Evolutionary conservation across 2,888 invertebrate species (phyloP).

Genomic region (Epistrophella euchroma): DNA sequence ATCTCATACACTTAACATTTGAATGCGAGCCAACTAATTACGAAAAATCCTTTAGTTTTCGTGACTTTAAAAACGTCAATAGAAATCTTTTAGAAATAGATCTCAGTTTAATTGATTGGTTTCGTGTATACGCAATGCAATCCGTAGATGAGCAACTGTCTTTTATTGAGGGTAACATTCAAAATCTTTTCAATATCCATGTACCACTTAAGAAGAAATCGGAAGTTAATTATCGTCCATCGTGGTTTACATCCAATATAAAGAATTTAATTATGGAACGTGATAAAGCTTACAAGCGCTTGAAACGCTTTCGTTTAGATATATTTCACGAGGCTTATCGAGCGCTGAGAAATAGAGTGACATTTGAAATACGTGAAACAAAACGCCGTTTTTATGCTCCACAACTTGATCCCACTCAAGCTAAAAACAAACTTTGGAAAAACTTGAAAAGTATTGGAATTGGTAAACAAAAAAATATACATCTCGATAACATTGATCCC

Average conservation of each 20-base stretch:
- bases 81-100: neutral
- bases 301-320: no score
- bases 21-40: neutral
- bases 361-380: no score
- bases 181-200: neutral
- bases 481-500: no score
- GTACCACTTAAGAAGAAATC: neutral
- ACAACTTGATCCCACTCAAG: no score
- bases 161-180: neutral
- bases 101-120: neutral
- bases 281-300: no score
- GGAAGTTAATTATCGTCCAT: neutral
- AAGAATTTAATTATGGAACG: neutral
- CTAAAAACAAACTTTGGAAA: no score
- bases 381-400: no score
- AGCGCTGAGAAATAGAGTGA: no score
- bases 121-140: neutral
- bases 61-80: neutral
- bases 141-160: neutral
- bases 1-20: neutral
- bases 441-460: no score
- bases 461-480: no score
- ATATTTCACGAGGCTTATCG: no score
- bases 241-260: neutral
- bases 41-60: neutral